A percentile compares a stretch with the other conserved stretches of the same genome.
Evolutionary conservation across 2,113 vertebrate genomes (phyloP).

Genomic region (Verasper variegatus): DNA sequence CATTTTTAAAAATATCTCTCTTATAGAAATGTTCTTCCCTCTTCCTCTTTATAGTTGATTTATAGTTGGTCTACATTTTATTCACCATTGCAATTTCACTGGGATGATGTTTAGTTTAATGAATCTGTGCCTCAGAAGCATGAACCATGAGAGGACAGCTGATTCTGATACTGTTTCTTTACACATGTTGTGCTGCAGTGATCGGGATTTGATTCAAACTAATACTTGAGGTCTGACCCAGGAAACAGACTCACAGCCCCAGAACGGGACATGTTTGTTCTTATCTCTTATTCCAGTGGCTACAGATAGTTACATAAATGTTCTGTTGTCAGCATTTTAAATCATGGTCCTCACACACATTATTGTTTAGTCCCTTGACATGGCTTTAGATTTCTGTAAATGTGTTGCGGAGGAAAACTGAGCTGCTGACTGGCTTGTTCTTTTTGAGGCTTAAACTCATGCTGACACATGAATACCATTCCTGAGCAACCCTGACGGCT

Average conservation of each 20-base stretch:
- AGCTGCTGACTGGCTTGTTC: constrained; percentile 4
- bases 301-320: not conserved
- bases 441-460: constrained; percentile 1
- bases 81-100: not conserved
- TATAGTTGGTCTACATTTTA: not conserved
- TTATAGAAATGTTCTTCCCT: not conserved
- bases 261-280: too few species aligned
- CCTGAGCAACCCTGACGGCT: constrained; percentile 38
- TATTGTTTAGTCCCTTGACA: too few species aligned
- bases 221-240: too few species aligned
- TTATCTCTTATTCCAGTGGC: too few species aligned
- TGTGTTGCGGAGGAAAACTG: not conserved
- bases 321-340: not conserved
- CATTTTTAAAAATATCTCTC: too few species aligned
- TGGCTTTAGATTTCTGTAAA: not conserved
- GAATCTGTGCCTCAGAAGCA: not conserved
- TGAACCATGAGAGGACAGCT: not conserved
- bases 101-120: not conserved
- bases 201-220: not conserved
- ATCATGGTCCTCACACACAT: not conserved
- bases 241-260: too few species aligned
- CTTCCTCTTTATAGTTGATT: too few species aligned
- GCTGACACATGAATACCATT: constrained; percentile 45
- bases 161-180: constrained; percentile 7
- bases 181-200: not conserved